phyloP scores from a whole-genome alignment of 2,888 invertebrate species.

The Syritta pipiens region DNA sequence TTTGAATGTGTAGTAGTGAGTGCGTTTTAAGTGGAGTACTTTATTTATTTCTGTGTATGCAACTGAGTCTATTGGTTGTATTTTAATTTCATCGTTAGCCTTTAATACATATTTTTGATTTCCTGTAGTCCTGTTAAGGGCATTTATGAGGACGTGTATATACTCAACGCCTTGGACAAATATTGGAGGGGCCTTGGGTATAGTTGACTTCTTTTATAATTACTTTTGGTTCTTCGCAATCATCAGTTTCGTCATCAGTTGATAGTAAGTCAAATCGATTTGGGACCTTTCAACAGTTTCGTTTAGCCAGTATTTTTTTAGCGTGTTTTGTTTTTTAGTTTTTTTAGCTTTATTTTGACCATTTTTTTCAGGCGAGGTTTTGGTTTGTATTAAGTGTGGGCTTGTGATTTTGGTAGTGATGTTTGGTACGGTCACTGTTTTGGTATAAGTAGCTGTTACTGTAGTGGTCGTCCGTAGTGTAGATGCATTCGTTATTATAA shows the following conservation, averaged over 20 bases:
- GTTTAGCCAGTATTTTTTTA: background rate
- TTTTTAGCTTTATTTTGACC: constrained; percentile 1
- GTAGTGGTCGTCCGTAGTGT: no score
- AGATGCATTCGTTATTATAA: no score
- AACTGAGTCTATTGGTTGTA: constrained; percentile 14
- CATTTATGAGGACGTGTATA: background rate
- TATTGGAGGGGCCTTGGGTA: background rate
- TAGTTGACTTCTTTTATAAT: background rate
- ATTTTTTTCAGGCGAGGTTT: background rate
- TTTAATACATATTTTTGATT: background rate
- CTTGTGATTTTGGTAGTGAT: no score
- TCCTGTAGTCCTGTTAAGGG: background rate
- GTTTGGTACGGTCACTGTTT: no score
- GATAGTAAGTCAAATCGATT: background rate
- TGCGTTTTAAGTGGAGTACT: background rate
- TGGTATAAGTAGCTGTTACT: no score
- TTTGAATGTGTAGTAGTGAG: background rate
- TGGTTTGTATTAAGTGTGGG: no score
- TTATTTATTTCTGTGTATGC: constrained; percentile 2
- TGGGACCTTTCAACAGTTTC: background rate
- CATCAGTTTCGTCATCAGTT: background rate
- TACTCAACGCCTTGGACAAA: background rate
- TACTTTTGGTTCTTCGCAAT: background rate
- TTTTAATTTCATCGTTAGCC: background rate
- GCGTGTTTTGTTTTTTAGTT: background rate